phyloP scores from a whole-genome alignment of 2,888 invertebrate genomes.

The Lasioglossum zephyrum region DNA sequence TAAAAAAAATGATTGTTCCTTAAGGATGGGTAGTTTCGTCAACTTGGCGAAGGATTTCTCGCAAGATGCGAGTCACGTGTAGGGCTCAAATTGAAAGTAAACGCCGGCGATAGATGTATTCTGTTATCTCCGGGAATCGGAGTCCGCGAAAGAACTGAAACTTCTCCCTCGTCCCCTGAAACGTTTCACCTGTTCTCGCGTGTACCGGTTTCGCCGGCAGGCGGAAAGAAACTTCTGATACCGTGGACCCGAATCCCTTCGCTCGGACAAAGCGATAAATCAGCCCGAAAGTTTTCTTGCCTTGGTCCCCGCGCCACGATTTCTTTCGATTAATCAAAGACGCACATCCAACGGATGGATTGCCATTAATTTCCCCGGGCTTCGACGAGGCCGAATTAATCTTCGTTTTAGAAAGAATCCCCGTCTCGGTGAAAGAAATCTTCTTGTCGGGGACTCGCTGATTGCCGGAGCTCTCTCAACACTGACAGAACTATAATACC shows the following conservation, averaged over 20 bases:
- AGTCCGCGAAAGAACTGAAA: background rate
- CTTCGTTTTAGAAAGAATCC: conserved; percentile 37
- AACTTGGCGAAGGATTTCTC: background rate
- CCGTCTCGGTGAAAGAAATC: background rate
- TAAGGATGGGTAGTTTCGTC: background rate
- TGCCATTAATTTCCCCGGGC: conserved; percentile 61
- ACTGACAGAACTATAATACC: background rate
- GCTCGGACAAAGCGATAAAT: conserved; percentile 61
- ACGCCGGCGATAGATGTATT: background rate
- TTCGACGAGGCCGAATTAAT: conserved; percentile 44
- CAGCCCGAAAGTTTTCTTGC: conserved; percentile 54
- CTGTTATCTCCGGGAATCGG: background rate
- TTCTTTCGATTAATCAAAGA: conserved; percentile 69
- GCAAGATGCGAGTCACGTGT: background rate
- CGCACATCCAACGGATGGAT: conserved; percentile 58
- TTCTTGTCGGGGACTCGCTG: background rate
- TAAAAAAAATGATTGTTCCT: background rate
- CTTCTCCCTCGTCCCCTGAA: background rate
- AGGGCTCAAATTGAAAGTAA: conserved; percentile 10
- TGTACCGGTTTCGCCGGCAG: background rate
- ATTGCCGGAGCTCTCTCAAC: background rate
- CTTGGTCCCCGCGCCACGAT: conserved; percentile 37
- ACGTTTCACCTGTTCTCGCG: conserved; percentile 9
- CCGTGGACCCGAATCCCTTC: conserved; percentile 35
- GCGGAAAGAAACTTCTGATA: conserved; percentile 56